Evolutionary conservation across 2,113 vertebrate species (phyloP).

Genomic region (Nanorana parkeri): DNA sequence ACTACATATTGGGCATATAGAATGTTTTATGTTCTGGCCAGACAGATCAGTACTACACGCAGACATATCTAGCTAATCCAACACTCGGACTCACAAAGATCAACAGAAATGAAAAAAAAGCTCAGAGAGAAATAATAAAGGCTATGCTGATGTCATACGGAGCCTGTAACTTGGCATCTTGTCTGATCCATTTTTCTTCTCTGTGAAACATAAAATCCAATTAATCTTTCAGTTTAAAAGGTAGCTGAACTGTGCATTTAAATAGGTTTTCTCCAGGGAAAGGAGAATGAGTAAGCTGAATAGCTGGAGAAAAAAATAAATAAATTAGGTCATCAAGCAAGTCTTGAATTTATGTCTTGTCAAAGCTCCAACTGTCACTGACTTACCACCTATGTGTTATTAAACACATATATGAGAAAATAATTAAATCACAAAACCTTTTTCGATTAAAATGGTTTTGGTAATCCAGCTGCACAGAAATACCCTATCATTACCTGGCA

Average conservation of each 20-base stretch:
- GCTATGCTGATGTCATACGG: conserved; percentile 19
- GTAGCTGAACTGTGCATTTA: conserved; percentile 60
- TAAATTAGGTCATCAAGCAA: conserved; percentile 52
- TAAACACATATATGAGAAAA: conserved; percentile 1
- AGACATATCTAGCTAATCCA: neutral
- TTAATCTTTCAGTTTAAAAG: conserved; percentile 60
- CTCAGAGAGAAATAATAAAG: conserved; percentile 27
- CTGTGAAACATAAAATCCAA: conserved; percentile 53
- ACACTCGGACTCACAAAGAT: neutral
- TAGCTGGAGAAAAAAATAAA: conserved; percentile 46
- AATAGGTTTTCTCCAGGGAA: conserved; percentile 59
- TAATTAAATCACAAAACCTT: conserved; percentile 6
- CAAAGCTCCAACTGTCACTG: conserved; percentile 19
- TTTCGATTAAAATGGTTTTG: neutral
- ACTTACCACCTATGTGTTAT: conserved; percentile 29
- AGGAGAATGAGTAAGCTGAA: conserved; percentile 50
- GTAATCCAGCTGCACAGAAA: neutral
- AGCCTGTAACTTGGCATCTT: conserved; percentile 28
- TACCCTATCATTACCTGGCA: too few relatives aligned
- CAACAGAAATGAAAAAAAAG: conserved; percentile 3
- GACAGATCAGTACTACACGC: too few relatives aligned
- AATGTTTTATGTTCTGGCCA: too few relatives aligned
- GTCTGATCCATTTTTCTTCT: conserved; percentile 9
- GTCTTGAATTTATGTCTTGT: conserved; percentile 22
- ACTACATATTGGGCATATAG: too few relatives aligned